A percentile compares a stretch with the other conserved stretches of the same genome.
Evolutionary conservation across 2,888 invertebrate genomes (phyloP).

Genomic region (Tiliacea aurago): DNA sequence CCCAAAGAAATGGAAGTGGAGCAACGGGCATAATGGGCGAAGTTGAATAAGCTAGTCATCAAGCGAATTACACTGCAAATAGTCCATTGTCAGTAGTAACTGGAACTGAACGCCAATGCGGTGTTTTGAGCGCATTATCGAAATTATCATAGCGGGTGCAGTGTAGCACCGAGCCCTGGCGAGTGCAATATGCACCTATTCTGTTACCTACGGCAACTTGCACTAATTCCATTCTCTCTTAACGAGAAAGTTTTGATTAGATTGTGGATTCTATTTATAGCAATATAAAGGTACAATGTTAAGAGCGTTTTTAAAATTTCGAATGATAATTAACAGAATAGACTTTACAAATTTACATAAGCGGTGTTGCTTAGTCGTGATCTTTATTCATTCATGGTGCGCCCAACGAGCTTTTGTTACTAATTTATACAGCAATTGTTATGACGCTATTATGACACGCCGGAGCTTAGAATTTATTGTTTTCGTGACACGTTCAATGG

Average conservation of each 20-base stretch:
- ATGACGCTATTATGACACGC: slow-evolving; percentile 50
- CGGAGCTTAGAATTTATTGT: slow-evolving; percentile 49
- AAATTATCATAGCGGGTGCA: slow-evolving; percentile 73
- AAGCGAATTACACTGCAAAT: slow-evolving; percentile 63
- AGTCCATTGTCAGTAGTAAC: slow-evolving; percentile 70
- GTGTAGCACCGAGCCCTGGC: slow-evolving; percentile 63
- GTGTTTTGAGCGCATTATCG: slow-evolving; percentile 71
- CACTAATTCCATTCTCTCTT: slow-evolving; percentile 33
- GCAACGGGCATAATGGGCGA: slow-evolving; percentile 22
- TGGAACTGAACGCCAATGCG: slow-evolving; percentile 69
- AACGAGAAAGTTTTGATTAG: slow-evolving; percentile 52
- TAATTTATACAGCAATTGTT: slow-evolving; percentile 62
- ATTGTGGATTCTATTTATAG: slow-evolving; percentile 11
- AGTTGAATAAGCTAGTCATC: slow-evolving; percentile 42
- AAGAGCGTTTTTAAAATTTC: slow-evolving; percentile 10
- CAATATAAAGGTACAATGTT: background rate
- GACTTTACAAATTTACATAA: slow-evolving; percentile 24
- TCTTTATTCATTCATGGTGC: slow-evolving; percentile 65
- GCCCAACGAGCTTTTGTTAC: slow-evolving; percentile 64
- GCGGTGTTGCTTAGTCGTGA: slow-evolving; percentile 54
- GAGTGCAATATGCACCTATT: slow-evolving; percentile 57
- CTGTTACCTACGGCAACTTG: slow-evolving; percentile 28
- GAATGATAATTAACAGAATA: slow-evolving; percentile 15
- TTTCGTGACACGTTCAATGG: slow-evolving; percentile 39
- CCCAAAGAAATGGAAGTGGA: slow-evolving; percentile 38